Evolutionary conservation across 2,888 invertebrate species (phyloP), one percentile per base, ranked within the genome.

Genomic region (Antheraea yamamai): DNA sequence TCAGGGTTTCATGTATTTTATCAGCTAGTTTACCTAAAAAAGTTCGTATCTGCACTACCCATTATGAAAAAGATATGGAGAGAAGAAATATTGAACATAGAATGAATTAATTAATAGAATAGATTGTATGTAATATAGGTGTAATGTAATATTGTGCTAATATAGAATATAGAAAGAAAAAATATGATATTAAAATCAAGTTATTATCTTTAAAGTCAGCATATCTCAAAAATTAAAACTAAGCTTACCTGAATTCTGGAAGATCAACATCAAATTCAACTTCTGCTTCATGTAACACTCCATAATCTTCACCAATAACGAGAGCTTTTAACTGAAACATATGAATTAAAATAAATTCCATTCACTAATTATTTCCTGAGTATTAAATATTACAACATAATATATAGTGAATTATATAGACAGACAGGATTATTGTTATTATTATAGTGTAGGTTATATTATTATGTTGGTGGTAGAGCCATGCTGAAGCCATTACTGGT

Each of bases 181-280:
- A 55, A 6, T 55, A 18, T 4, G 52, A 18, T 7, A 55, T 20
- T 55, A 55, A n/a, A 55, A 20, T 55, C 55, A 55, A 55, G 20
- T 55, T n/a, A 55, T 0, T 55, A 18, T 55, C 4, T 55, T 1
- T 26, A 30, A 16, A 66, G 8, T 66, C 16, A 16, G 23, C 12
- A 7, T 7, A 47, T 47, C 12, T 47, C 12, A 12, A 12, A 47
- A 47, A 47, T 47, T 47, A 12, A 47, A 47, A 47, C 10, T 61
- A 23, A 55, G 26, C 61, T 80, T 91, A 98, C 98, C 97, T 96
- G 91, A 98, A 99, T 91, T 99, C 98, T n/a, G 99, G 98, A 35
- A 99, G 94, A 88, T 99, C 98, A 79, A 96, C 96, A 91, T 99
- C 99, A 93, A 98, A 99, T 81, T 97, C 97, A 0, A 99, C 98